Evolutionary conservation across 2,797 vertebrate species (phyloP).

Genomic region (Salarias fasciatus): DNA sequence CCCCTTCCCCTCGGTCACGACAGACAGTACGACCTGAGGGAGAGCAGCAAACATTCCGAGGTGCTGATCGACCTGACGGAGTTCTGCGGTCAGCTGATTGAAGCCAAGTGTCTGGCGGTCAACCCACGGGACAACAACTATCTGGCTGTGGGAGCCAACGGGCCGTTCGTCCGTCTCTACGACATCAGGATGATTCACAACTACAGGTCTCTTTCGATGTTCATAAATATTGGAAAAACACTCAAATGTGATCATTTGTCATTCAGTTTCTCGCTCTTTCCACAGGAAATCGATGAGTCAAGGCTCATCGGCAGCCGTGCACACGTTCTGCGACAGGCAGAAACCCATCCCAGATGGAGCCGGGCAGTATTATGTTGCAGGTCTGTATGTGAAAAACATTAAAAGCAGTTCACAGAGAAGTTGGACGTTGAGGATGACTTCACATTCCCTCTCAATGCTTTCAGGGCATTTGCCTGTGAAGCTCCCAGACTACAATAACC

Average conservation of each 20-base stretch:
- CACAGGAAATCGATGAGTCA: conserved; percentile 91
- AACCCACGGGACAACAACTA: conserved; percentile 98
- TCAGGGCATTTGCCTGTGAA: conserved; percentile 97
- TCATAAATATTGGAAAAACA: neutral
- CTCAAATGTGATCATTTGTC: neutral
- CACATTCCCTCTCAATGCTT: conserved; percentile 20
- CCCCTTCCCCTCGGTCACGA: neutral
- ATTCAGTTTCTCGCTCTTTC: neutral
- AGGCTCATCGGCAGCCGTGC: conserved; percentile 89
- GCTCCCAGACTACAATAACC: conserved; percentile 95
- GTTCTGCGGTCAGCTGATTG: conserved; percentile 96
- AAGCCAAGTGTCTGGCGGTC: conserved; percentile 96
- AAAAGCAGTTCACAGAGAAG: neutral
- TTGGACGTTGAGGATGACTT: neutral
- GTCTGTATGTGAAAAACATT: conserved; percentile 71
- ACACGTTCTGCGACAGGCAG: conserved; percentile 93
- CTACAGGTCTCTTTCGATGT: conserved; percentile 85
- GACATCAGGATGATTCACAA: conserved; percentile 99
- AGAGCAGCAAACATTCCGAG: conserved; percentile 96
- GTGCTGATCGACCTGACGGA: conserved; percentile 97
- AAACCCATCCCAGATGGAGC: conserved; percentile 96
- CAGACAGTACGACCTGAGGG: conserved; percentile 97
- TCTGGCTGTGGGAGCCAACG: conserved; percentile 94
- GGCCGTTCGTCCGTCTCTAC: conserved; percentile 96
- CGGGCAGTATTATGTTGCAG: conserved; percentile 98